phyloP scores from a whole-genome alignment of 2,113 vertebrate genomes.

The Gulo gulo region DNA sequence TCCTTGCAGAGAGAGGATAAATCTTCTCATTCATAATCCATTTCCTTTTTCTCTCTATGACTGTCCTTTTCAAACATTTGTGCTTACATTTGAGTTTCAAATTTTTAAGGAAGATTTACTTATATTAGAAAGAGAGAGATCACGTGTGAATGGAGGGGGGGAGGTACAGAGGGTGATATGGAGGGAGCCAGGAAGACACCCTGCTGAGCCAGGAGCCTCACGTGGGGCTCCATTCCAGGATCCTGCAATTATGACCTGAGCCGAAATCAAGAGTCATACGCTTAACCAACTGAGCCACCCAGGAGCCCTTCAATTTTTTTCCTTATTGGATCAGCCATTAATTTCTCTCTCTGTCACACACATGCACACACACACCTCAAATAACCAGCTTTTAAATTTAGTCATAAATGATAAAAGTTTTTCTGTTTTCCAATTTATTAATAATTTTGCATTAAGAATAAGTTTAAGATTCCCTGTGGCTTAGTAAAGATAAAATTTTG shows the following conservation, averaged over 20 bases:
- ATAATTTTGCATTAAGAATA: background rate
- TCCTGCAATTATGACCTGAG: too few species aligned
- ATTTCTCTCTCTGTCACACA: background rate
- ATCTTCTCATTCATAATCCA: background rate
- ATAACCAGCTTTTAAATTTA: background rate
- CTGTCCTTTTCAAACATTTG: background rate
- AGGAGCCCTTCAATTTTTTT: too few species aligned
- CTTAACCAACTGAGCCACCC: too few species aligned
- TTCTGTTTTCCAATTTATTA: background rate
- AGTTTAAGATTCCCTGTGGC: background rate
- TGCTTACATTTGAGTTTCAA: background rate
- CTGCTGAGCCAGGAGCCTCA: too few species aligned
- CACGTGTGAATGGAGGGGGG: too few species aligned
- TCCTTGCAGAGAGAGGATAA: background rate
- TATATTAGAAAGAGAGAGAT: too few species aligned
- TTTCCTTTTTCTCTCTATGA: background rate
- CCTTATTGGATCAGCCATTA: background rate
- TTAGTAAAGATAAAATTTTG: background rate
- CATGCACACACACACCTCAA: background rate
- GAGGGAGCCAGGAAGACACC: too few species aligned
- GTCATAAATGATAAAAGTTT: background rate
- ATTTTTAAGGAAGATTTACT: too few species aligned
- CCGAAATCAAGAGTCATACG: too few species aligned
- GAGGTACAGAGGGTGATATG: too few species aligned
- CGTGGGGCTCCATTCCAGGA: too few species aligned